Evolutionary conservation across 2,113 vertebrate species (phyloP).

Genomic region (Chionis minor): DNA sequence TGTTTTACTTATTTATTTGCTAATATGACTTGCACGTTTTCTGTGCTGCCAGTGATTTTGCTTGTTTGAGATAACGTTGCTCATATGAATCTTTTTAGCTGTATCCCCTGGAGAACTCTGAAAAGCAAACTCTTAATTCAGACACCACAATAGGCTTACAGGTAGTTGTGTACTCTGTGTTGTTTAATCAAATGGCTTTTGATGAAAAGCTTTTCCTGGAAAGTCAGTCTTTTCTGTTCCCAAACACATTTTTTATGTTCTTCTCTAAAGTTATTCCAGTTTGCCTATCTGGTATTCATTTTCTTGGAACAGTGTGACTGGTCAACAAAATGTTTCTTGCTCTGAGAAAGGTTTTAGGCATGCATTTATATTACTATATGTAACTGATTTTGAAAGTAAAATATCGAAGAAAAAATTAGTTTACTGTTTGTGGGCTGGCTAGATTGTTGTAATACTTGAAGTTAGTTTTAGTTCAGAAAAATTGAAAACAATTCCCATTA

Average conservation of each 20-base stretch:
- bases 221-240: slow-evolving; percentile 10
- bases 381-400: slow-evolving; percentile 9
- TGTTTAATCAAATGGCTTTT: slow-evolving; percentile 4
- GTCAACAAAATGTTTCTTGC: slow-evolving; percentile 22
- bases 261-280: slow-evolving; percentile 46
- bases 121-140: neutral
- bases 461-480: neutral
- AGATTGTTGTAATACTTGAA: neutral
- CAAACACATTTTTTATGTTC: slow-evolving; percentile 21
- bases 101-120: neutral
- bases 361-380: slow-evolving; percentile 14
- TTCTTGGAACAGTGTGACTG: slow-evolving; percentile 2
- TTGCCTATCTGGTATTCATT: slow-evolving; percentile 50
- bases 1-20: neutral
- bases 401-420: neutral
- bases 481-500: neutral
- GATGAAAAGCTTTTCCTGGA: slow-evolving; percentile 16
- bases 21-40: fast-evolving
- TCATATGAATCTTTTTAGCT: neutral
- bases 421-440: neutral
- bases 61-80: neutral
- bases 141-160: neutral
- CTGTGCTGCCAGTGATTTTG: neutral
- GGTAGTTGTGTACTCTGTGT: neutral
- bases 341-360: slow-evolving; percentile 6